A percentile compares a stretch with the other conserved stretches of the same genome.
Evolutionary conservation across 1,140 invertebrate species (phyloP).

Genomic region (Tetraneura akinire): DNA sequence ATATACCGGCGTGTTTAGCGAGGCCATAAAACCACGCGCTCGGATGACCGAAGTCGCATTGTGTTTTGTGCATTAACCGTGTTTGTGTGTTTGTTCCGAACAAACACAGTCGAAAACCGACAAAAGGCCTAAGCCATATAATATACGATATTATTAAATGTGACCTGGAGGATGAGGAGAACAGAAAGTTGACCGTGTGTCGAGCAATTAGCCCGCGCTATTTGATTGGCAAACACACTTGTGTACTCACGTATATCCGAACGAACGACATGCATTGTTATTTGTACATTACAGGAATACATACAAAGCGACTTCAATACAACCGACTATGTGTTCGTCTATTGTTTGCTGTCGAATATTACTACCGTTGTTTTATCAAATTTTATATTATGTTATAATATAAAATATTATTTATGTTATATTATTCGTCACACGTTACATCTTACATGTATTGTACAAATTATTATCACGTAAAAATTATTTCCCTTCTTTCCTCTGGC

Average conservation of each 20-base stretch:
- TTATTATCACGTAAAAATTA: too few relatives aligned
- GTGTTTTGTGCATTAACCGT: constrained; percentile 2
- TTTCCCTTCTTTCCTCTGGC: too few relatives aligned
- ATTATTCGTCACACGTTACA: too few relatives aligned
- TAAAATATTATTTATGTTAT: too few relatives aligned
- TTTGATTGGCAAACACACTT: constrained; percentile 12
- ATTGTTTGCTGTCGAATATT: too few relatives aligned
- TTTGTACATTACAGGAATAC: too few relatives aligned
- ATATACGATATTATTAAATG: background rate
- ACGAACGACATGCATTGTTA: background rate
- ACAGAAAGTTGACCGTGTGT: background rate
- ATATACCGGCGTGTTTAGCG: too few relatives aligned
- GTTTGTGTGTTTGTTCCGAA: constrained; percentile 8
- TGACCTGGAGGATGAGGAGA: background rate
- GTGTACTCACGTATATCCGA: background rate
- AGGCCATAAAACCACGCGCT: background rate
- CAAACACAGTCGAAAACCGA: constrained; percentile 8
- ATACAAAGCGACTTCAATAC: too few relatives aligned
- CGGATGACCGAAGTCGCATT: background rate
- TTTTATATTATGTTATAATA: too few relatives aligned
- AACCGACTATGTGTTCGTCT: too few relatives aligned
- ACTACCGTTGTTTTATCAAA: too few relatives aligned
- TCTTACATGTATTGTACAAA: too few relatives aligned
- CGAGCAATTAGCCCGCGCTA: background rate
- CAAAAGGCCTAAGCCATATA: background rate